These are phyloP conservation scores for Mus minutoides DNA, from an alignment of 2,797 vertebrate species.

Conservation along the genomic window DNA sequence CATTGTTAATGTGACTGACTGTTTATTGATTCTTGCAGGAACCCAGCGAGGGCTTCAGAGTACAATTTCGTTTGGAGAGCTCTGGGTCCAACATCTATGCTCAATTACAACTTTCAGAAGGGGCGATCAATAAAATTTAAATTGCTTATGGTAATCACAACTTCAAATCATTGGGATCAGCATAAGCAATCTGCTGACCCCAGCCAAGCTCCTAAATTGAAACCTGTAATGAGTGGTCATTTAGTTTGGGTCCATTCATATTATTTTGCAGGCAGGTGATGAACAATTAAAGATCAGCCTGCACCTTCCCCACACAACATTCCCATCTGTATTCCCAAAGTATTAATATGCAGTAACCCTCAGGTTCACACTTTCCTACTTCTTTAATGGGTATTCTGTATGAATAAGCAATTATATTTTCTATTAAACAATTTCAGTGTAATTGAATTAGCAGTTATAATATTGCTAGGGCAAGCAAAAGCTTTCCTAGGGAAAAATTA, in stretches of 20 bases:
- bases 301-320: conserved; percentile 85
- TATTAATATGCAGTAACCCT: conserved; percentile 87
- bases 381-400: conserved; percentile 90
- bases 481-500: conserved; percentile 90
- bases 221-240: conserved; percentile 92
- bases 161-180: conserved; percentile 95
- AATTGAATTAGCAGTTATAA: conserved; percentile 92
- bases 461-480: conserved; percentile 91
- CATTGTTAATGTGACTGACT: conserved; percentile 94
- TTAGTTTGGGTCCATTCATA: conserved; percentile 89
- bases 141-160: conserved; percentile 99
- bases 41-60: conserved; percentile 89
- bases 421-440: conserved; percentile 91
- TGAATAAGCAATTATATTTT: conserved; percentile 93
- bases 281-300: conserved; percentile 89
- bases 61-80: conserved; percentile 91
- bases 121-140: conserved; percentile 98
- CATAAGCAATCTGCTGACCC: conserved; percentile 97
- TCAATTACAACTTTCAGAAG: conserved; percentile 95
- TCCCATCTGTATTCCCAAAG: conserved; percentile 86
- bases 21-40: conserved; percentile 91
- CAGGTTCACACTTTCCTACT: conserved; percentile 87
- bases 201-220: conserved; percentile 91
- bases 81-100: conserved; percentile 90
- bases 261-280: conserved; percentile 90